A percentile compares a stretch with the other conserved stretches of the same genome.
These are phyloP conservation scores for Campylomormyrus tamandua DNA, from an alignment of 2,113 vertebrate genomes.

Conservation along the genomic window DNA sequence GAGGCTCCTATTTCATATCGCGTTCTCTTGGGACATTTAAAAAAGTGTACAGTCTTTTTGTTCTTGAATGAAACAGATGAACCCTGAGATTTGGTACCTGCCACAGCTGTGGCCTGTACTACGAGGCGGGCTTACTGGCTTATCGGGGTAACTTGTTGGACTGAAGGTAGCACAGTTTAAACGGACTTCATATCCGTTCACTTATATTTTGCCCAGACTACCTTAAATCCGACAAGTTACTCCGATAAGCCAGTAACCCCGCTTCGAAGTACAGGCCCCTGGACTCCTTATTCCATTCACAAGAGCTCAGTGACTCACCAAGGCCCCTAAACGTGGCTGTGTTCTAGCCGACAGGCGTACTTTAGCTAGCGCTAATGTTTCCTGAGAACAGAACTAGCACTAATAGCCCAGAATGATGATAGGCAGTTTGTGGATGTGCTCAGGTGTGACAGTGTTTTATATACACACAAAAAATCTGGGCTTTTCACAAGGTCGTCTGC, in stretches of 20 bases:
- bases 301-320: not conserved
- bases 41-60: not conserved
- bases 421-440: not conserved
- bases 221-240: too few relatives aligned
- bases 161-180: too few relatives aligned
- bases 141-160: too few relatives aligned
- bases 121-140: too few relatives aligned
- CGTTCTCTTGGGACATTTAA: not conserved
- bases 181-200: too few relatives aligned
- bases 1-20: not conserved
- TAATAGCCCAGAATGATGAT: not conserved
- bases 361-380: not conserved
- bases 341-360: not conserved
- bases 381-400: not conserved
- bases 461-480: not conserved
- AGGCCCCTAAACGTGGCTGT: not conserved
- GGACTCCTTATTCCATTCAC: not conserved
- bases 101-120: not conserved
- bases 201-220: too few relatives aligned
- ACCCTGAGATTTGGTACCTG: not conserved
- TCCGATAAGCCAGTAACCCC: too few relatives aligned
- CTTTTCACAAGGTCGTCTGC: not conserved
- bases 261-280: too few relatives aligned
- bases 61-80: not conserved
- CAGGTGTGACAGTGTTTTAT: not conserved